Evolutionary conservation across 2,113 vertebrate genomes (phyloP).

Genomic region (Platysternon megacephalum): DNA sequence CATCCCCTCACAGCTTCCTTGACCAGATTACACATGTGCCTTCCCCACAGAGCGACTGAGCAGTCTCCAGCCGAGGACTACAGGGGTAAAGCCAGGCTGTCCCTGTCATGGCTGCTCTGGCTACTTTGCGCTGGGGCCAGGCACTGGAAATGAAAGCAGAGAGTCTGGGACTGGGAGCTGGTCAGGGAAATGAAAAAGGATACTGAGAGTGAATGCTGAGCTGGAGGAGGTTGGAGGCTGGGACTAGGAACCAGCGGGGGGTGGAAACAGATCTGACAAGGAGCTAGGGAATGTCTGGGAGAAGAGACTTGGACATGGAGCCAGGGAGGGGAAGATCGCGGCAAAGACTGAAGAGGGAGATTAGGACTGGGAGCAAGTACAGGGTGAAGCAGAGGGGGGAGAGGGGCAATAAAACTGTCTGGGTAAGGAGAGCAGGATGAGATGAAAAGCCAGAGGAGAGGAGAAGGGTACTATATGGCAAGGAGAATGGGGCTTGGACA

Average conservation of each 20-base stretch:
- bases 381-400: neutral
- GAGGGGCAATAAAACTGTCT: neutral
- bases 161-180: neutral
- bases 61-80: neutral
- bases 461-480: neutral
- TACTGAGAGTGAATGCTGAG: neutral
- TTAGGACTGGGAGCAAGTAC: no score
- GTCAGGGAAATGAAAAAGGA: neutral
- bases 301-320: no score
- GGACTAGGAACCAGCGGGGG: no score
- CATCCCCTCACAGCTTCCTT: neutral
- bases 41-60: neutral
- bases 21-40: no score
- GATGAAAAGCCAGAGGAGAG: neutral
- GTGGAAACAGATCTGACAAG: no score
- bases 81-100: neutral
- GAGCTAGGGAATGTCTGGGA: no score
- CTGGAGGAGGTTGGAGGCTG: neutral
- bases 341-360: no score
- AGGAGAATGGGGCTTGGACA: rapidly evolving
- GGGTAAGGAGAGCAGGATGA: neutral
- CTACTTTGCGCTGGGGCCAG: neutral
- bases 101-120: neutral
- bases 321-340: no score
- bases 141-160: no score